Evolutionary conservation across 2,797 vertebrate species (phyloP).

Genomic region (Ibycter americanus): DNA sequence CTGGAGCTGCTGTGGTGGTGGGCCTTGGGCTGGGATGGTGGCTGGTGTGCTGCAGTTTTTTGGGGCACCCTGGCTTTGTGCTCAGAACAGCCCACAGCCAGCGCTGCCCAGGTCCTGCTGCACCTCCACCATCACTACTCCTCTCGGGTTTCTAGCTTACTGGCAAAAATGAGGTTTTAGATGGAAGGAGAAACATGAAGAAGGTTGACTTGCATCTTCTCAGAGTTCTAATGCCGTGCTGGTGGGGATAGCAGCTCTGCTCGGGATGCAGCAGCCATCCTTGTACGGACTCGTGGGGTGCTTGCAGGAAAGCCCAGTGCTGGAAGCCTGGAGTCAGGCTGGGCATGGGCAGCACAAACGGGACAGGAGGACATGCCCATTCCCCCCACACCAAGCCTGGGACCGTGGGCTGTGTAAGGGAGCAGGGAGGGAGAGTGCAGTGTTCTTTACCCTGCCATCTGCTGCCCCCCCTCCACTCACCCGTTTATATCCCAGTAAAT

Average conservation of each 20-base stretch:
- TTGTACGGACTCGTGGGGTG: fast-evolving
- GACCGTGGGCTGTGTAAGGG: background rate
- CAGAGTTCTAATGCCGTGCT: fast-evolving
- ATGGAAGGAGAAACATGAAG: background rate
- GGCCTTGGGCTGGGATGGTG: background rate
- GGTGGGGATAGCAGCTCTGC: no score
- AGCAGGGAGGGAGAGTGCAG: background rate
- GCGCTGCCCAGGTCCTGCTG: background rate
- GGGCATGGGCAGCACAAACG: fast-evolving
- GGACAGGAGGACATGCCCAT: fast-evolving
- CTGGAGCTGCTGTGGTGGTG: fast-evolving
- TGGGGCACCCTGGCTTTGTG: background rate
- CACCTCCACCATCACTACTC: fast-evolving
- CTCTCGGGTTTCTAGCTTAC: fast-evolving
- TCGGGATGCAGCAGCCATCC: background rate
- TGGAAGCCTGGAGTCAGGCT: background rate
- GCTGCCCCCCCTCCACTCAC: background rate
- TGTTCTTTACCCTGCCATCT: background rate
- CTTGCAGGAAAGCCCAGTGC: background rate
- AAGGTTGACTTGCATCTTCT: background rate
- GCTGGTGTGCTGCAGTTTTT: background rate
- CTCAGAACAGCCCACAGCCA: background rate
- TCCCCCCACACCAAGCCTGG: fast-evolving
- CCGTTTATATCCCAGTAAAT: background rate
- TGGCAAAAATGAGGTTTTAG: background rate